phyloP scores from a whole-genome alignment of 2,888 invertebrate species.

The Nomada flava region DNA sequence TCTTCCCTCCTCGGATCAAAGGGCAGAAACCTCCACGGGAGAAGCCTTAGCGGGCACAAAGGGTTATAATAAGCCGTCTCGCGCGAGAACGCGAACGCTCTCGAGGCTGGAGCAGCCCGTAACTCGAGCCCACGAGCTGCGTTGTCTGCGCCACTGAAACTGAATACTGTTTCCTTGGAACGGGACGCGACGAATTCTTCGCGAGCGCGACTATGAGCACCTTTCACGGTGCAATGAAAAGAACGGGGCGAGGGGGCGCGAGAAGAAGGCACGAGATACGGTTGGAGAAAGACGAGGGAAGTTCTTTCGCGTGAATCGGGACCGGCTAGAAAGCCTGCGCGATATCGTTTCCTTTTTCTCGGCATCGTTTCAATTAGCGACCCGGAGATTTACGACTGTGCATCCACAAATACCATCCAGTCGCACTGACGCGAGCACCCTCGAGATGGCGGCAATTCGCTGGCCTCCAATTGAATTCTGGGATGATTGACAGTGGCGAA shows the following conservation, averaged over 20 bases:
- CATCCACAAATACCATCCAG: slow-evolving; percentile 68
- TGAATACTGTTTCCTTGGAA: slow-evolving; percentile 33
- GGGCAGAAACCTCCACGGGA: slow-evolving; percentile 46
- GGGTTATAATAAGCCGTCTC: slow-evolving; percentile 70
- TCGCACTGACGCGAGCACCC: slow-evolving; percentile 41
- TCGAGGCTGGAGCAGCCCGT: slow-evolving; percentile 23
- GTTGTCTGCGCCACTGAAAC: slow-evolving; percentile 54
- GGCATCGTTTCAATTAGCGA: slow-evolving; percentile 74
- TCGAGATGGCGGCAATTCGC: slow-evolving; percentile 62
- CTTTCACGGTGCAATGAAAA: slow-evolving; percentile 5
- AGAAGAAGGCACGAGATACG: slow-evolving; percentile 31
- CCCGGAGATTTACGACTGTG: slow-evolving; percentile 71
- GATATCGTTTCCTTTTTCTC: slow-evolving; percentile 60
- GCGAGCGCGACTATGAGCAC: background rate
- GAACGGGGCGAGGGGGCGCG: background rate
- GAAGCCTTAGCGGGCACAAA: slow-evolving; percentile 63
- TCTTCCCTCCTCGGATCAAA: slow-evolving; percentile 56
- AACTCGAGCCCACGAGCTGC: slow-evolving; percentile 34
- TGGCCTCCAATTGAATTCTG: slow-evolving; percentile 65
- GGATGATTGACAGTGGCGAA: slow-evolving; percentile 50
- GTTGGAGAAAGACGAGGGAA: slow-evolving; percentile 11
- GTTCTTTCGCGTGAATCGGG: slow-evolving; percentile 25
- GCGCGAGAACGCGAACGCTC: slow-evolving; percentile 39
- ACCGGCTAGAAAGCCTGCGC: slow-evolving; percentile 34
- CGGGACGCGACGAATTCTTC: slow-evolving; percentile 34